Conservation (phyloP, 2,888 invertebrate species). For the Lithophane leautieri region DNA sequence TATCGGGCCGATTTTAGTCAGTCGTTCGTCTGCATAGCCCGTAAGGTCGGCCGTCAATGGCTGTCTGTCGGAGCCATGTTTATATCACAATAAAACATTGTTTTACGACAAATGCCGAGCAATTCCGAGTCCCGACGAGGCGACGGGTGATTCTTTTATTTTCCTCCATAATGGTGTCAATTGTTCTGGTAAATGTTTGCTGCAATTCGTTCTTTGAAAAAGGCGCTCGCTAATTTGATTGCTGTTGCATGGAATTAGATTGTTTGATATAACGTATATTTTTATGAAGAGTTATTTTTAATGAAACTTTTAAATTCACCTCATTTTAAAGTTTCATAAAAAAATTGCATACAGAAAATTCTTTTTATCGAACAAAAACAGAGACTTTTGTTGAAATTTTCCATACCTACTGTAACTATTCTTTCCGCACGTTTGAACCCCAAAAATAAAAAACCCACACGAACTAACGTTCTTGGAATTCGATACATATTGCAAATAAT, state of each 20-base stretch:
- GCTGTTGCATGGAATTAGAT: constrained; percentile 19
- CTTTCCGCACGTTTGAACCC: not conserved
- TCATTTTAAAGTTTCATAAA: no score
- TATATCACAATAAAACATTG: constrained; percentile 80
- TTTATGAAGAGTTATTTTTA: not conserved
- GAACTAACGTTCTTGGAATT: constrained; percentile 35
- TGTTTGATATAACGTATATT: not conserved
- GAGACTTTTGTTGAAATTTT: not conserved
- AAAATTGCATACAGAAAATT: no score
- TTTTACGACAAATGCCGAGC: constrained; percentile 76
- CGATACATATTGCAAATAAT: constrained; percentile 44
- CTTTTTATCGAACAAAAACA: not conserved
- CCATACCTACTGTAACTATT: not conserved
- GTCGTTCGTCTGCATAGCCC: constrained; percentile 42
- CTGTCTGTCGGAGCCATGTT: constrained; percentile 75
- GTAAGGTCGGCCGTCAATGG: constrained; percentile 76
- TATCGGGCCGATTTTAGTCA: not conserved
- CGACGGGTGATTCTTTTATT: constrained; percentile 67
- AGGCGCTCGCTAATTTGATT: constrained; percentile 54
- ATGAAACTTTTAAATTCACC: not conserved
- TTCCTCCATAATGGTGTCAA: constrained; percentile 58
- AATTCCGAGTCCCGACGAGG: constrained; percentile 59
- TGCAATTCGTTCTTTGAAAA: constrained; percentile 56
- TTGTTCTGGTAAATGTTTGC: constrained; percentile 55
- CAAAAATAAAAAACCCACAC: not conserved